Base-by-base conservation (phyloP, 2,797 vertebrate genomes). In the Arremon brunneinucha region DNA sequence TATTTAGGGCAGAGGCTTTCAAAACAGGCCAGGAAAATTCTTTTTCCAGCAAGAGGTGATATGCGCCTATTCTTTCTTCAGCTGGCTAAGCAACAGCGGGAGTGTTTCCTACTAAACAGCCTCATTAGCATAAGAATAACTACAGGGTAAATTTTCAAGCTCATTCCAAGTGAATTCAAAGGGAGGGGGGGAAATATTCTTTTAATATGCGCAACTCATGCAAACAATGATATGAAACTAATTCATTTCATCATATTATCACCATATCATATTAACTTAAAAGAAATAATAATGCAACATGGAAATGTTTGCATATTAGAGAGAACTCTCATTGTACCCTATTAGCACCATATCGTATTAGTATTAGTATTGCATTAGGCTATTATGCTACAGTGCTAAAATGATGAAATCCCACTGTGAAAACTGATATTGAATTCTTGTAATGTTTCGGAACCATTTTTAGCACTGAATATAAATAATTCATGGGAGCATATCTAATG, bases 321-420 rank as follows among this genome's bases (percentile, higher is more conserved):
- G 95, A 95, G 97, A 97, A 97, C 97, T 96, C 97, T 97, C 95
- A 74, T 97, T 98, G 97, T 98, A 97, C 96, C 97, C 98, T 98
- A 98, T 98, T 98, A 98, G 97, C 97, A 97, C 97, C 97, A 93
- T 97, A 97, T 96, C 97, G 72, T 98, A 98, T 98, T 98, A 98
- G 98, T 97, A 96, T 96, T 97, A 98, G 98, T 97, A 96, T 96
- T 97, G 97, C 97, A 97, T 98, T 97, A 98, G 97, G 96, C 97
- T 97, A 97, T 97, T 97, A 97, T 96, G 97, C 97, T 96, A 94
- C 97, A 96, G 94, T 92, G 96, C 96, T 97, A 96, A 97, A 98
- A 97, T 97, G 97, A 98, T 98, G 98, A 98, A 98, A 98, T 97
- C 98, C 98, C 97, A 98, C 98, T 98, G 98, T 98, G 98, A 98